These are phyloP conservation scores for Drosophila pseudoobscura DNA, from an alignment of 1,140 invertebrate genomes.

Conservation along the genomic window DNA sequence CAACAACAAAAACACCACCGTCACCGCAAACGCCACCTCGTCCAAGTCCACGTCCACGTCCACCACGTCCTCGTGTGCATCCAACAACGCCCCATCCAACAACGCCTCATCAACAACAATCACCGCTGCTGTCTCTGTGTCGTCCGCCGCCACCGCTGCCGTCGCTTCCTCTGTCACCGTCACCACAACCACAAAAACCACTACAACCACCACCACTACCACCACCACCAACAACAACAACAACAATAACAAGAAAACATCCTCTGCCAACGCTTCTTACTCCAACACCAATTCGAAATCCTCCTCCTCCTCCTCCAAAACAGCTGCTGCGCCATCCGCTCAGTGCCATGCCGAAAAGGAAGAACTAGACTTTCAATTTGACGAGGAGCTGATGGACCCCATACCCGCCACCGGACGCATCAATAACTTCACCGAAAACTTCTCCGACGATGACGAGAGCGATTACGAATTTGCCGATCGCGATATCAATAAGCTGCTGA, in stretches of 20 bases:
- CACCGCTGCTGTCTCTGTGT: conserved; percentile 3
- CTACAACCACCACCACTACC: too few relatives aligned
- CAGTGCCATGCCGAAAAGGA: conserved; percentile 87
- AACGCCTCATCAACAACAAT: conserved; percentile 46
- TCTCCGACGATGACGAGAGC: conserved; percentile 90
- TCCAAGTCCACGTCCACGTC: conserved; percentile 50
- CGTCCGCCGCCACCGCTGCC: conserved; percentile 30
- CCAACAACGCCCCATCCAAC: conserved; percentile 63
- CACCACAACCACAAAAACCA: conserved; percentile 13
- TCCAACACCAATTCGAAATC: conserved; percentile 46
- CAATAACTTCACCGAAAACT: conserved; percentile 91
- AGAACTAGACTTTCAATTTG: conserved; percentile 98
- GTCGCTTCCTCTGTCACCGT: conserved; percentile 19
- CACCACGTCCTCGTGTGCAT: conserved; percentile 50
- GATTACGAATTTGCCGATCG: conserved; percentile 95
- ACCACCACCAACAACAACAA: conserved; percentile 18
- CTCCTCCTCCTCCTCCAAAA: conserved; percentile 81
- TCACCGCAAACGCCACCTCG: conserved; percentile 52
- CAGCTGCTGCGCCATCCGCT: conserved; percentile 73
- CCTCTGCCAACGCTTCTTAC: conserved; percentile 65
- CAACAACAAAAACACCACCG: conserved; percentile 24
- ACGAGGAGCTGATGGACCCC: conserved; percentile 94
- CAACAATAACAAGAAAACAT: conserved; percentile 57
- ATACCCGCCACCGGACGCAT: conserved; percentile 87
- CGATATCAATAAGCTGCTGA: conserved; percentile 97